Conservation (phyloP, 2,888 invertebrate species). For the Odiellus spinosus region DNA sequence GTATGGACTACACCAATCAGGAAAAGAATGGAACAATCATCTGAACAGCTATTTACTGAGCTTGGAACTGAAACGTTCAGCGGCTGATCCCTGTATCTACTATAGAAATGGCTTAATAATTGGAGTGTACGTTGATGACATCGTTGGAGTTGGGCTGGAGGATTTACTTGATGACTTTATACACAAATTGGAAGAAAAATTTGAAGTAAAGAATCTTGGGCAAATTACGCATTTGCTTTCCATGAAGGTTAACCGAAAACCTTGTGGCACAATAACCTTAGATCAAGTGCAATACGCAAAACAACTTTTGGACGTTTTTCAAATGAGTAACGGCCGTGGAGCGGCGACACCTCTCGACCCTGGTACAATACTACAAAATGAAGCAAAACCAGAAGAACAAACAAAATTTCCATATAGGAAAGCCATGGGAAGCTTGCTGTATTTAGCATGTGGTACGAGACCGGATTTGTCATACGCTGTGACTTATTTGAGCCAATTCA, state of each 20-base stretch:
- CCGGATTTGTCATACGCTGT: too few relatives aligned
- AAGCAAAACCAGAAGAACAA: too few relatives aligned
- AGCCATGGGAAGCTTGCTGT: too few relatives aligned
- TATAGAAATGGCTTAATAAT: not conserved
- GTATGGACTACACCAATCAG: slow-evolving; percentile 8
- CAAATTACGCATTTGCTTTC: not conserved
- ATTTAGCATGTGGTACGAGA: too few relatives aligned
- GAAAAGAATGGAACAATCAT: slow-evolving; percentile 2
- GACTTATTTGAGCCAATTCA: too few relatives aligned
- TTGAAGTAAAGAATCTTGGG: slow-evolving; percentile 2
- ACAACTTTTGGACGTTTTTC: too few relatives aligned
- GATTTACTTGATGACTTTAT: slow-evolving; percentile 1
- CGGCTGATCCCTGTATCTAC: slow-evolving; percentile 8
- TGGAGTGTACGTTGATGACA: slow-evolving; percentile 6
- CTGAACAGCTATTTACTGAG: slow-evolving; percentile 1
- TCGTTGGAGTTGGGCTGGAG: slow-evolving; percentile 2
- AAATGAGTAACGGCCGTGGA: too few relatives aligned
- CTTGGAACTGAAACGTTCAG: not conserved
- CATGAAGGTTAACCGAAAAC: not conserved
- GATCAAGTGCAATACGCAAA: too few relatives aligned
- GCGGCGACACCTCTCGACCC: too few relatives aligned
- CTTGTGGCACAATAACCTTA: too few relatives aligned
- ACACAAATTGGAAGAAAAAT: not conserved
- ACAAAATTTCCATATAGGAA: too few relatives aligned
- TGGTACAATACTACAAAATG: too few relatives aligned